phyloP scores from a whole-genome alignment of 2,797 vertebrate species.

The Craterocephalus amniculus region DNA sequence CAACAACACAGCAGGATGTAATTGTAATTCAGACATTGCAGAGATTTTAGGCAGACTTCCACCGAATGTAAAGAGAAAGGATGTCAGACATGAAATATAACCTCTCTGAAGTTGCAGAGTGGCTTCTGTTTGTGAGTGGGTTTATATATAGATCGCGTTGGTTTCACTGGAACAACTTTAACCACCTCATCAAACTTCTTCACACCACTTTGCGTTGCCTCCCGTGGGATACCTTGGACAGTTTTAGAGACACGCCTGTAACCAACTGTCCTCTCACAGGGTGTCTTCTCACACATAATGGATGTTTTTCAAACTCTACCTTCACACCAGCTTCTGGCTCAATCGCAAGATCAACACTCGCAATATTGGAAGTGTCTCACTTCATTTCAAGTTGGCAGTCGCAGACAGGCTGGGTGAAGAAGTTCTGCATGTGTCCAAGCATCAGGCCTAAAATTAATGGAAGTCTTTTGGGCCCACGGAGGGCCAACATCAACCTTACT shows the following conservation, averaged over 20 bases:
- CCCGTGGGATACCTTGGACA: slow-evolving; percentile 39
- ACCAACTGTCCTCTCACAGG: slow-evolving; percentile 60
- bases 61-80: slow-evolving; percentile 15
- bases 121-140: slow-evolving; percentile 32
- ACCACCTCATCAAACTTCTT: slow-evolving; percentile 43
- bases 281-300: slow-evolving; percentile 66
- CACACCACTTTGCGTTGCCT: slow-evolving; percentile 7
- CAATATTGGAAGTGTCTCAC: slow-evolving; percentile 84
- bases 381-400: slow-evolving; percentile 80
- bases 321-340: slow-evolving; percentile 65
- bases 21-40: slow-evolving; percentile 2
- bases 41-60: too few relatives aligned
- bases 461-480: slow-evolving; percentile 83
- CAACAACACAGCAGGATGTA: slow-evolving; percentile 4
- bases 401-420: slow-evolving; percentile 76
- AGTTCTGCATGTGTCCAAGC: slow-evolving; percentile 54
- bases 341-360: slow-evolving; percentile 78
- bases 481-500: slow-evolving; percentile 89
- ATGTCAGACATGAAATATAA: slow-evolving; percentile 23
- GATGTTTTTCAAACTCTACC: slow-evolving; percentile 61
- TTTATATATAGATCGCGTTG: slow-evolving; percentile 34
- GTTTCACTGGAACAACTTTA: slow-evolving; percentile 36
- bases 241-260: slow-evolving; percentile 49
- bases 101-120: slow-evolving; percentile 21
- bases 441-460: slow-evolving; percentile 87